phyloP scores from a whole-genome alignment of 2,113 vertebrate species.

The Syrmaticus mikado region DNA sequence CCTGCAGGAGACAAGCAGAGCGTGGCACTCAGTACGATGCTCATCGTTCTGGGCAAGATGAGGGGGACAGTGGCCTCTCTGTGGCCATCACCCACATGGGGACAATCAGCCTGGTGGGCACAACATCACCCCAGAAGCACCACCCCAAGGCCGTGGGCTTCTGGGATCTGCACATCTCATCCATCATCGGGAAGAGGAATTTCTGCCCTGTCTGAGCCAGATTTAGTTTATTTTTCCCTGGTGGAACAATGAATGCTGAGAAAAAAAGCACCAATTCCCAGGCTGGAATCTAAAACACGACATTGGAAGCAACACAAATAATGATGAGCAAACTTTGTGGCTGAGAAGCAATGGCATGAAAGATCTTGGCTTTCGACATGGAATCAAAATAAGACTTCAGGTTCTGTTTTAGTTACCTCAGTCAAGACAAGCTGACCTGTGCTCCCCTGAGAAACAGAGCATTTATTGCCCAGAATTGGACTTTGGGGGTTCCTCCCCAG shows the following conservation, averaged over 20 bases:
- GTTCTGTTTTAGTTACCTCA: background rate
- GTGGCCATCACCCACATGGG: accelerated
- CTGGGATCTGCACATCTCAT: background rate
- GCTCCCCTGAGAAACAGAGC: background rate
- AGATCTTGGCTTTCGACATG: background rate
- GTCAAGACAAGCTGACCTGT: background rate
- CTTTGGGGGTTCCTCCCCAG: background rate
- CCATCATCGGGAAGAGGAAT: background rate
- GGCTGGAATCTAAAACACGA: background rate
- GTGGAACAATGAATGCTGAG: background rate
- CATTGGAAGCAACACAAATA: background rate
- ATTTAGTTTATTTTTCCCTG: background rate
- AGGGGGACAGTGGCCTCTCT: background rate
- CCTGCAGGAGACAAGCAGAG: constrained; percentile 10
- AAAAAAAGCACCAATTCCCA: background rate
- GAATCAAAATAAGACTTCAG: background rate
- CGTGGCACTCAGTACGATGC: accelerated
- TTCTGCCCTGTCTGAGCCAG: background rate
- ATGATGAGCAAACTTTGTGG: background rate
- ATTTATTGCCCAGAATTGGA: background rate
- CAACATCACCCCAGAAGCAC: accelerated
- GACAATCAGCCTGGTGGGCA: background rate
- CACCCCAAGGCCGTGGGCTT: accelerated
- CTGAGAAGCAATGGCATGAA: accelerated
- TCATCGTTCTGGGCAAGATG: background rate